Evolutionary conservation across 2,888 invertebrate genomes (phyloP).

Genomic region (Leptinotarsa rubiginosa): DNA sequence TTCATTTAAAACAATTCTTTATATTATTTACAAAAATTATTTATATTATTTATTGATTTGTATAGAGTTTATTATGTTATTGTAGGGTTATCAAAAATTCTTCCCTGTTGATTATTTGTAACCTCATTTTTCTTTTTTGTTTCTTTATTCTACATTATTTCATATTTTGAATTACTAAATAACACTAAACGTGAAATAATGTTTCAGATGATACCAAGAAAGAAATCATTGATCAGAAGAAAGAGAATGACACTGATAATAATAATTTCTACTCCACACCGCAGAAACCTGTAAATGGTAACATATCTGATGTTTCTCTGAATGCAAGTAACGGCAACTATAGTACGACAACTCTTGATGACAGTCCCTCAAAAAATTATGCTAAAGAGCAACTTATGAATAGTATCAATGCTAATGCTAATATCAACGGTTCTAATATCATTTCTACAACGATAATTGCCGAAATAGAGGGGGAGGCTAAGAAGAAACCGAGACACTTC

Average conservation of each 20-base stretch:
- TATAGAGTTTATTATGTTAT: too few species aligned
- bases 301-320: constrained; percentile 64
- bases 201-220: constrained; percentile 50
- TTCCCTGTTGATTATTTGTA: neutral
- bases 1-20: neutral
- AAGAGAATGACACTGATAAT: constrained; percentile 57
- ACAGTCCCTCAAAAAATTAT: constrained; percentile 56
- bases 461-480: constrained; percentile 64
- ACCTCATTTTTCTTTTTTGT: neutral
- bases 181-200: neutral
- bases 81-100: too few species aligned
- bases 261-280: constrained; percentile 64
- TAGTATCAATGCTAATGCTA: constrained; percentile 62
- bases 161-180: neutral
- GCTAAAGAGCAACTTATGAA: constrained; percentile 63
- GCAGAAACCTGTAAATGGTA: constrained; percentile 63
- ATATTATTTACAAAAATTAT: too few species aligned
- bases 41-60: too few species aligned
- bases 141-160: neutral
- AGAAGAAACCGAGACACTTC: constrained; percentile 60
- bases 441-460: constrained; percentile 64
- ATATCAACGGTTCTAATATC: constrained; percentile 37
- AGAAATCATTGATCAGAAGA: constrained; percentile 42
- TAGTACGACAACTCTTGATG: constrained; percentile 50
- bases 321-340: constrained; percentile 65